A percentile compares a stretch with the other conserved stretches of the same genome.
phyloP scores from a whole-genome alignment of 2,113 vertebrate species.

The Gila orcuttii region DNA sequence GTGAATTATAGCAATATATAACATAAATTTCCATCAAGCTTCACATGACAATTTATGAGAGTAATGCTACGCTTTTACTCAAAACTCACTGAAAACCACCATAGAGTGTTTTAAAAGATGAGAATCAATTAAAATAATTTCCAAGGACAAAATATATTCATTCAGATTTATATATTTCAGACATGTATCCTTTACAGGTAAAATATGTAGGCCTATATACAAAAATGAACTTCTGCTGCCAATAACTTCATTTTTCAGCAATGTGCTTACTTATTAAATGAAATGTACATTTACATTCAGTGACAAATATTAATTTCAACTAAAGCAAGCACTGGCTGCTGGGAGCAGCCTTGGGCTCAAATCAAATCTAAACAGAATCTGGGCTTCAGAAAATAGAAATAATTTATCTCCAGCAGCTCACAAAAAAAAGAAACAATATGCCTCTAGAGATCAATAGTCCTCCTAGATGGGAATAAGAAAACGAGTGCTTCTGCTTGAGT shows the following conservation, averaged over 20 bases:
- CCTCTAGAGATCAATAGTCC: neutral
- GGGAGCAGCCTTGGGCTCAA: neutral
- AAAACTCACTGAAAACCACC: too few relatives aligned
- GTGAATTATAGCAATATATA: too few relatives aligned
- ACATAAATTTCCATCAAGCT: too few relatives aligned
- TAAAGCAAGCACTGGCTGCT: neutral
- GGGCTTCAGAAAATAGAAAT: constrained; percentile 23
- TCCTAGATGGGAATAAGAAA: neutral
- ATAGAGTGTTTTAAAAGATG: neutral
- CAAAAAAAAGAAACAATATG: neutral
- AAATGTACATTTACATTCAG: neutral
- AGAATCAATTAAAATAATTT: neutral
- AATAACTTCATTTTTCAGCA: neutral
- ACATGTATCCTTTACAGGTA: neutral
- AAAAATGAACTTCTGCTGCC: neutral
- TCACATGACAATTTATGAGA: too few relatives aligned
- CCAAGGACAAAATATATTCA: neutral
- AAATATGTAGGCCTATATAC: neutral
- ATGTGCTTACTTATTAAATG: neutral
- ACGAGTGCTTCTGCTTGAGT: neutral
- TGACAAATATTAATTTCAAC: neutral
- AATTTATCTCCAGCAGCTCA: constrained; percentile 25
- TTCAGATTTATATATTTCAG: neutral
- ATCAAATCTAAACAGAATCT: constrained; percentile 26
- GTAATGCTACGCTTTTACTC: too few relatives aligned